A percentile compares a stretch with the other conserved stretches of the same genome.
Evolutionary conservation across 2,888 invertebrate genomes (phyloP).

Genomic region (Rotaria sp.): DNA sequence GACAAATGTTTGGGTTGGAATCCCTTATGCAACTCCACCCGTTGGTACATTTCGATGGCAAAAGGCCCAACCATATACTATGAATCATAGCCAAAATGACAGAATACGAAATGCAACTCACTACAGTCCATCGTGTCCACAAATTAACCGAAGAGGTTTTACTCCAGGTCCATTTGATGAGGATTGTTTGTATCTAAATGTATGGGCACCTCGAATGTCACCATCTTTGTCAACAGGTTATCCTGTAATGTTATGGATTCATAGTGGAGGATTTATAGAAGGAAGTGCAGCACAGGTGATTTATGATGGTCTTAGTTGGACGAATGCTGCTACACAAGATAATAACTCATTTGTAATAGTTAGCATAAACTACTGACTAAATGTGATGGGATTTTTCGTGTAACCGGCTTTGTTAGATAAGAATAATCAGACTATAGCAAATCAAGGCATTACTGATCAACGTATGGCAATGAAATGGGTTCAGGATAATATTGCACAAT

Average conservation of each 20-base stretch:
- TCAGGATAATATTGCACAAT: constrained; percentile 48
- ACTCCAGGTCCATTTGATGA: constrained; percentile 58
- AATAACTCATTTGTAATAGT: constrained; percentile 82
- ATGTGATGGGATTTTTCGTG: constrained; percentile 68
- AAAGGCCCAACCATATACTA: background rate
- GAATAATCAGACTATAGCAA: constrained; percentile 62
- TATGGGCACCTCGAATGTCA: constrained; percentile 67
- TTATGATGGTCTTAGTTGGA: constrained; percentile 66
- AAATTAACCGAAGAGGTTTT: background rate
- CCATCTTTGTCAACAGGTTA: constrained; percentile 56
- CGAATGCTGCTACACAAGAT: constrained; percentile 68
- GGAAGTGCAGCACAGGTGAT: constrained; percentile 86
- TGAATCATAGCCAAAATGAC: background rate
- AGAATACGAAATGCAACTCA: background rate
- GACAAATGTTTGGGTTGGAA: constrained; percentile 25
- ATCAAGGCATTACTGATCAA: constrained; percentile 89
- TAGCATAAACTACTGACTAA: constrained; percentile 87
- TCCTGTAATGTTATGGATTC: constrained; percentile 85
- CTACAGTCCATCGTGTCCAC: background rate
- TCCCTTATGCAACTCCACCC: constrained; percentile 16
- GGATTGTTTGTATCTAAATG: constrained; percentile 88
- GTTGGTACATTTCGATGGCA: background rate
- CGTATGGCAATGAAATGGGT: constrained; percentile 69
- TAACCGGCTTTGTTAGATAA: constrained; percentile 61
- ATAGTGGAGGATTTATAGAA: constrained; percentile 65